A percentile compares a stretch with the other conserved stretches of the same genome.
phyloP scores from a whole-genome alignment of 2,113 vertebrate species.

The Oncorhynchus tshawytscha region DNA sequence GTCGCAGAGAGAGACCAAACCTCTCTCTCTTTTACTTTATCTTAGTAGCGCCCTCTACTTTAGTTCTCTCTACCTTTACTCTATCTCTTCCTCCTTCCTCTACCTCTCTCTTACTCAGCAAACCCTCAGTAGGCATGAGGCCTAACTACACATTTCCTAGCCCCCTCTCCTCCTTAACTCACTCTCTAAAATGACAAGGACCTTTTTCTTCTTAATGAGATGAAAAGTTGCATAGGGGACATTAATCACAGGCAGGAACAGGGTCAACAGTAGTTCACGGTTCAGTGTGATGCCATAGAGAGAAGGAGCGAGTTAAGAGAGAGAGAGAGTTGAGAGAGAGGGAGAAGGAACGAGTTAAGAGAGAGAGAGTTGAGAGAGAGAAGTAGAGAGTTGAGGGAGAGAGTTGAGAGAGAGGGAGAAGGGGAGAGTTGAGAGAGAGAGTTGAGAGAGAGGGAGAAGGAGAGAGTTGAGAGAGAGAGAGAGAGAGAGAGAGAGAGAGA shows the following conservation, averaged over 20 bases:
- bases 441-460: neutral
- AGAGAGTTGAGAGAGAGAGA: neutral
- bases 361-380: neutral
- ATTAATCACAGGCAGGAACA: conserved; percentile 41
- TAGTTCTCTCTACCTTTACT: neutral
- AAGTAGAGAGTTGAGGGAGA: conserved; percentile 23
- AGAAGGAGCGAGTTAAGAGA: conserved; percentile 19
- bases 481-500: conserved; percentile 17
- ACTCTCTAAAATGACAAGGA: conserved; percentile 20
- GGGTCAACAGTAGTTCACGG: conserved; percentile 59
- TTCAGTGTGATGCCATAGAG: conserved; percentile 37
- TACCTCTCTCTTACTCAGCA: neutral
- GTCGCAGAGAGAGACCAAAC: neutral
- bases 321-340: conserved; percentile 18
- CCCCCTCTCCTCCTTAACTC: conserved; percentile 17
- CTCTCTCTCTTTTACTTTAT: neutral
- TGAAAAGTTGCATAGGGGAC: conserved; percentile 48
- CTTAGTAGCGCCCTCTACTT: neutral
- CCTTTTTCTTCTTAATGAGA: conserved; percentile 31
- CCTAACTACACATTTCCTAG: neutral
- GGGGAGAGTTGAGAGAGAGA: conserved; percentile 29
- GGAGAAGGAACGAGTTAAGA: neutral
- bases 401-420: neutral
- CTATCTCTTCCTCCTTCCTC: neutral
- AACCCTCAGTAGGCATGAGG: neutral